Evolutionary conservation across 2,797 vertebrate genomes (phyloP).

Genomic region (Heliangelus exortis): DNA sequence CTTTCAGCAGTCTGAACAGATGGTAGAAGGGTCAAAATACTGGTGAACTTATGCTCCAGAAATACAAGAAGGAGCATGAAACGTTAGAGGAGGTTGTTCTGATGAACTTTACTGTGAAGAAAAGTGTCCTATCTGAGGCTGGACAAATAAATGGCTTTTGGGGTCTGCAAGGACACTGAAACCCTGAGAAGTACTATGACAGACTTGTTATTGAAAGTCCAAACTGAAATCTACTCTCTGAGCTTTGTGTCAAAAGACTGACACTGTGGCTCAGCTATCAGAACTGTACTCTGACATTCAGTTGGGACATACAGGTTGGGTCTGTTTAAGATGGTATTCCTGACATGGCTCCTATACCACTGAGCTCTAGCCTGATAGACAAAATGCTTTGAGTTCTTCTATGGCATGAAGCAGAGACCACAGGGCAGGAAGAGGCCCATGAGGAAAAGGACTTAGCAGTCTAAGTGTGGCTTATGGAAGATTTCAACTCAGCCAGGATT

Average conservation of each 20-base stretch:
- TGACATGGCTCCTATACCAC: neutral
- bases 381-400: neutral
- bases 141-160: neutral
- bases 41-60: neutral
- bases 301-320: neutral
- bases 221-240: neutral
- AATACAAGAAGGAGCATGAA: neutral
- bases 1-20: neutral
- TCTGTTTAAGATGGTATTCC: neutral
- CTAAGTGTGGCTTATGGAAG: neutral
- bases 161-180: neutral
- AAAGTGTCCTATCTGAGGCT: neutral
- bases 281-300: neutral
- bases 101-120: neutral
- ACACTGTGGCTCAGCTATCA: neutral
- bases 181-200: neutral
- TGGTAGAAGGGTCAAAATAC: neutral
- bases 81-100: neutral
- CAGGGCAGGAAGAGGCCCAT: neutral
- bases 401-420: neutral
- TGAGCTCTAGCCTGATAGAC: neutral
- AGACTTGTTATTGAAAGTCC: neutral
- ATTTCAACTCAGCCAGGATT: neutral
- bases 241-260: neutral
- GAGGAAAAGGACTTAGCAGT: neutral